phyloP scores from a whole-genome alignment of 2,113 vertebrate genomes.

The Noctilio leporinus region DNA sequence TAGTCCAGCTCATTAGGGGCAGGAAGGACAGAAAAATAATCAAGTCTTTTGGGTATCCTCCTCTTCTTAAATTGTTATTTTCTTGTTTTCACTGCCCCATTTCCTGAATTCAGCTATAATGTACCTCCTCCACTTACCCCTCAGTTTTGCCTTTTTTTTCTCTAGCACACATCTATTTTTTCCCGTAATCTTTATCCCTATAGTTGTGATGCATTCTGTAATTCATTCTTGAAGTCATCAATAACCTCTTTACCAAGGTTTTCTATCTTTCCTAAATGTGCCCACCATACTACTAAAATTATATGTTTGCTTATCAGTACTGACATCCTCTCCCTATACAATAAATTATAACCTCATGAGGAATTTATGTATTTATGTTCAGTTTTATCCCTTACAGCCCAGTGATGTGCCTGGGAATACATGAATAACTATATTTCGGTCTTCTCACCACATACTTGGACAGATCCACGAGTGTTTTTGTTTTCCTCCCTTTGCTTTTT shows the following conservation, averaged over 20 bases:
- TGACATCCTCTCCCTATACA: neutral
- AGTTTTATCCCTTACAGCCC: neutral
- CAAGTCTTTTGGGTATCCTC: neutral
- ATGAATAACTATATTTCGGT: neutral
- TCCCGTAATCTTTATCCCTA: neutral
- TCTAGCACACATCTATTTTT: neutral
- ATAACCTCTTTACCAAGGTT: neutral
- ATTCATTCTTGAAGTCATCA: conserved; percentile 15
- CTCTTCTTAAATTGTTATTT: neutral
- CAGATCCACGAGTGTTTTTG: neutral
- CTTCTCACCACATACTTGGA: neutral
- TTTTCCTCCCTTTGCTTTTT: neutral
- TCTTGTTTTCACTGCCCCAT: neutral
- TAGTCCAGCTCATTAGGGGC: neutral
- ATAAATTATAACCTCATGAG: neutral
- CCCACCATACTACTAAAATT: neutral
- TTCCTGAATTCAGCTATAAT: neutral
- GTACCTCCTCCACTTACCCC: neutral
- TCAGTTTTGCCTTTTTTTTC: too few relatives aligned
- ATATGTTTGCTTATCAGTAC: neutral
- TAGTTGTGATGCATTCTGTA: neutral
- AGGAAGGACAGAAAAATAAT: neutral
- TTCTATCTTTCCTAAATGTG: neutral
- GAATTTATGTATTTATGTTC: neutral
- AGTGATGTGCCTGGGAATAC: neutral